A percentile compares a stretch with the other conserved stretches of the same genome.
Evolutionary conservation across 2,888 invertebrate species (phyloP).

Genomic region (Leptura quadrifasciata): DNA sequence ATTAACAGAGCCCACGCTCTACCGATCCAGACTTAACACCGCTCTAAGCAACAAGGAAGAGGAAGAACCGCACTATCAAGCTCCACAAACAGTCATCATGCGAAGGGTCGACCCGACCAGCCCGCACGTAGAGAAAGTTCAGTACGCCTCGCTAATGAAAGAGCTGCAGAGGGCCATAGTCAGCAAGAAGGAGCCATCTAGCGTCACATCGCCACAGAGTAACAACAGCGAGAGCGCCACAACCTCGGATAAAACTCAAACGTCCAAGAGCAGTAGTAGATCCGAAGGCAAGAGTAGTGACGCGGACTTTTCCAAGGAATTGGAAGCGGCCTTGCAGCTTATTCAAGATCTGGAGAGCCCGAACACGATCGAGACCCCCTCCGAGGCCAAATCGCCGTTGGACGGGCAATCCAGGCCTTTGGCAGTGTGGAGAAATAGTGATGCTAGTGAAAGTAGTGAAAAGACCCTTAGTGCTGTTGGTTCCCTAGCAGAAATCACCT

Average conservation of each 20-base stretch:
- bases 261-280: constrained; percentile 66
- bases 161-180: constrained; percentile 74
- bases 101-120: constrained; percentile 66
- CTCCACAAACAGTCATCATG: constrained; percentile 67
- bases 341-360: constrained; percentile 75
- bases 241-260: constrained; percentile 67
- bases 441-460: constrained; percentile 70
- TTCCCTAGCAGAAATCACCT: constrained; percentile 70
- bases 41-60: constrained; percentile 68
- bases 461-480: constrained; percentile 73
- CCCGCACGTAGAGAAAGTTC: constrained; percentile 72
- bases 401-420: constrained; percentile 62
- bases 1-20: constrained; percentile 73
- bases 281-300: constrained; percentile 72
- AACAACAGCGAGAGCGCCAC: constrained; percentile 67
- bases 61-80: constrained; percentile 64
- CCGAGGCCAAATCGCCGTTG: constrained; percentile 67
- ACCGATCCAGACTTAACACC: constrained; percentile 71
- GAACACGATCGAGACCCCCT: constrained; percentile 74
- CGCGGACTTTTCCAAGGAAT: constrained; percentile 74
- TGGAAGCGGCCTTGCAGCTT: constrained; percentile 74
- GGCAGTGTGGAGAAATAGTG: constrained; percentile 70
- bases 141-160: constrained; percentile 75
- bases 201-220: constrained; percentile 68
- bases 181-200: constrained; percentile 69